Base-by-base conservation (phyloP, 2,888 invertebrate genomes). In the Tetramorium bicarinatum region DNA sequence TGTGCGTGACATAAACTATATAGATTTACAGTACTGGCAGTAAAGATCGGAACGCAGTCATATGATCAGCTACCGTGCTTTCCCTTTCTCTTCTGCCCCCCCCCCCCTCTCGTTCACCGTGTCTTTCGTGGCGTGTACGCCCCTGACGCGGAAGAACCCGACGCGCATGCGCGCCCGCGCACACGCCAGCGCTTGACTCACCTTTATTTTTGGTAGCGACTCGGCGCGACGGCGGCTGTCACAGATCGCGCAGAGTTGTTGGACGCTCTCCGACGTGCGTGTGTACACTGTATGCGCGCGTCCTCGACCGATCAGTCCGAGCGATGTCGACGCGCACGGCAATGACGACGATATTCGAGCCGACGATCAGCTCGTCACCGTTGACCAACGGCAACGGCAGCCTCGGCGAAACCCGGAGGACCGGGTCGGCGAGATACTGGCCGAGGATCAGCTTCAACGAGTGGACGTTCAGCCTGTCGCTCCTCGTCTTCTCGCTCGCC, bases 391-490 rank as follows among this genome's bases (percentile, higher is more conserved):
- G 77, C 13, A 82, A 38, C 11, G 67, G 77, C 0, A 34, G 44
- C 7, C 74, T 47, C 34, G 56, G 11, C 61, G 75, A 34, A 2
- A 81, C 49, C 13, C 38, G 52, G 67, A 49, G 62, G 2, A 34
- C 52, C 3, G 3, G 34, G 9, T 38, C 79, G 59, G 61, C 72
- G 44, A 89, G 83, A 62, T 82, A 91, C 11, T 89, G 89, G 90
- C 69, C 82, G 38, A 87, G 75, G 38, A 34, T 92, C 41, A 9
- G 86, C 34, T 76, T 93, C 29, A 89, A 92, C 85, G 93, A 94
- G 67, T 90, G 92, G 91, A 92, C 91, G 2, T 93, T 92, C 62
- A 92, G 86, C 72, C 81, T 91, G 15, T 84, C 90, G 44, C 88
- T 93, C 7, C 89, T 94, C 66, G 61, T 86, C 21, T 56, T 93